Evolutionary conservation across 2,888 invertebrate genomes (phyloP).

Genomic region (Argyresthia albistria): DNA sequence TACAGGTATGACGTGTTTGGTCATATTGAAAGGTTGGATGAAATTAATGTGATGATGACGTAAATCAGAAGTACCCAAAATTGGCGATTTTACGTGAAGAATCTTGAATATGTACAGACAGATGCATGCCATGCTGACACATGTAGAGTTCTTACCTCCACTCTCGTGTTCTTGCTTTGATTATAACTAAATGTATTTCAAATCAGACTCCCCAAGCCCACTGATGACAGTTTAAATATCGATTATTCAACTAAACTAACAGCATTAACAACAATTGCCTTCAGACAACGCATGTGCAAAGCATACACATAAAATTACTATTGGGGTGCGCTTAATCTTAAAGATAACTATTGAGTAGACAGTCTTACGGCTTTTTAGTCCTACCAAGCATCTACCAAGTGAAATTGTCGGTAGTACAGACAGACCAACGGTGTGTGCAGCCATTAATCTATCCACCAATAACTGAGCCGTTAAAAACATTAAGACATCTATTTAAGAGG

Average conservation of each 20-base stretch:
- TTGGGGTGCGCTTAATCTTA: neutral
- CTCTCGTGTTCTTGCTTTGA: neutral
- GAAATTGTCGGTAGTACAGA: neutral
- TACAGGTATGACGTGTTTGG: no score
- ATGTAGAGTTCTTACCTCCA: no score
- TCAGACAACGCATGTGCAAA: neutral
- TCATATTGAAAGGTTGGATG: no score
- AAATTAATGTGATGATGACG: no score
- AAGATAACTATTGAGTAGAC: neutral
- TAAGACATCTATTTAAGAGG: conserved; percentile 14
- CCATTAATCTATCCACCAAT: conserved; percentile 7
- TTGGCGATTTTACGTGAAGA: no score
- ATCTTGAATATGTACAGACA: no score
- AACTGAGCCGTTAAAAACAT: conserved; percentile 4
- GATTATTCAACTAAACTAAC: neutral
- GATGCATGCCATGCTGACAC: no score
- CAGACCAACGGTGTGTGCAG: neutral
- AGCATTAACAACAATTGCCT: neutral
- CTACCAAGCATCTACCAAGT: neutral
- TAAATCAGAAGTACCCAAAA: no score
- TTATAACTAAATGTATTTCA: neutral
- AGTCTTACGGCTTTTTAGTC: neutral
- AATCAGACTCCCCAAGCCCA: neutral
- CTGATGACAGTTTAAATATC: neutral
- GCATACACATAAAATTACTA: neutral